These are phyloP conservation scores for Calidris pygmaea DNA, from an alignment of 2,113 vertebrate genomes.

Conservation along the genomic window DNA sequence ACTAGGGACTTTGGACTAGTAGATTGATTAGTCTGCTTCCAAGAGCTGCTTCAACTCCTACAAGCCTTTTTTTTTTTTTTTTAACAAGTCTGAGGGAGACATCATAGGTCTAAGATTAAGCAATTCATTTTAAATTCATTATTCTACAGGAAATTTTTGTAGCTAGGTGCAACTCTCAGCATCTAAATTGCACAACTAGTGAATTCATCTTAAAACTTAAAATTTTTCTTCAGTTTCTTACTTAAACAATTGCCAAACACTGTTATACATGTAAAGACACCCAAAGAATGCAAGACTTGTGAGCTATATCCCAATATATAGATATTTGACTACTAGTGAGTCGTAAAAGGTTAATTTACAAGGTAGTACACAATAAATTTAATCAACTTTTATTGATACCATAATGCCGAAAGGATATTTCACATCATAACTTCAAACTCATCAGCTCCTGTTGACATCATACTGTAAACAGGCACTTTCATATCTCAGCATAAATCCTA, in stretches of 20 bases:
- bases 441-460: background rate
- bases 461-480: background rate
- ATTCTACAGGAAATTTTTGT: background rate
- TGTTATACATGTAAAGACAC: background rate
- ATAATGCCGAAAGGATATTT: conserved; percentile 27
- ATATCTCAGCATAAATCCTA: background rate
- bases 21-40: background rate
- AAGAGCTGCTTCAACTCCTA: background rate
- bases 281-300: background rate
- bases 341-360: conserved; percentile 1
- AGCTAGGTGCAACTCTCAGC: background rate
- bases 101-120: background rate
- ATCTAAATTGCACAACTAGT: background rate
- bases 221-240: background rate
- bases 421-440: background rate
- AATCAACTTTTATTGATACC: conserved; percentile 2
- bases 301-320: background rate
- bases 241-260: background rate
- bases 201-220: background rate
- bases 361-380: conserved; percentile 15
- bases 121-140: background rate
- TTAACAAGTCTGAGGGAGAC: background rate
- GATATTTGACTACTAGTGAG: conserved; percentile 16
- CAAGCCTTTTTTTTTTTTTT: background rate
- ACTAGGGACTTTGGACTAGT: background rate